Percentiles rank a stretch among this genome's conserved stretches.
Evolutionary conservation across 2,797 vertebrate species (phyloP).

Genomic region (Lutjanus campechanus): DNA sequence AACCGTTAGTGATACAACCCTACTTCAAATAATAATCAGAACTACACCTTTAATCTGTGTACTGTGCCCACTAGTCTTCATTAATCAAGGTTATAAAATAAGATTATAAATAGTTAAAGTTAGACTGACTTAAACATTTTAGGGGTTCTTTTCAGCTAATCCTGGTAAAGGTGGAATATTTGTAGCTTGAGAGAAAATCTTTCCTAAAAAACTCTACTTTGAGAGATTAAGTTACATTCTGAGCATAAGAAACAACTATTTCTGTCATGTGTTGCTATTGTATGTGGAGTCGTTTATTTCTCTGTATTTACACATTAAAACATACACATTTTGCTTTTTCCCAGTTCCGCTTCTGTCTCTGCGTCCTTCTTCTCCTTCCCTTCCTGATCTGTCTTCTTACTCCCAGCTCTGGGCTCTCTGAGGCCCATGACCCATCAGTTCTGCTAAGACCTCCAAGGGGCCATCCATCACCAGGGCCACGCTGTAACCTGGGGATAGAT

Average conservation of each 20-base stretch:
- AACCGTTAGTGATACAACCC: no score
- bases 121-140: neutral
- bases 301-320: no score
- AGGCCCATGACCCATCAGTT: slow-evolving; percentile 81
- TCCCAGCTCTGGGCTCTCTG: slow-evolving; percentile 60
- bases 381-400: slow-evolving; percentile 44
- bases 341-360: slow-evolving; percentile 23
- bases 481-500: slow-evolving; percentile 83
- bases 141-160: neutral
- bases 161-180: slow-evolving; percentile 4
- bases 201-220: neutral
- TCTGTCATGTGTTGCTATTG: no score
- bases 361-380: slow-evolving; percentile 36
- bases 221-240: slow-evolving; percentile 15
- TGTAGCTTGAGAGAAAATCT: slow-evolving; percentile 17
- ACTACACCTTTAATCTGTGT: neutral
- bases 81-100: slow-evolving; percentile 5
- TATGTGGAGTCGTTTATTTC: no score
- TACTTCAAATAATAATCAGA: no score
- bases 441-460: slow-evolving; percentile 77
- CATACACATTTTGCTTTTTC: slow-evolving; percentile 30
- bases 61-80: neutral
- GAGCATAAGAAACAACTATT: no score
- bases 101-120: neutral
- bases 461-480: slow-evolving; percentile 83